Evolutionary conservation across 2,113 vertebrate genomes (phyloP), one percentile per base, ranked within the genome.

Genomic region (Numida meleagris): DNA sequence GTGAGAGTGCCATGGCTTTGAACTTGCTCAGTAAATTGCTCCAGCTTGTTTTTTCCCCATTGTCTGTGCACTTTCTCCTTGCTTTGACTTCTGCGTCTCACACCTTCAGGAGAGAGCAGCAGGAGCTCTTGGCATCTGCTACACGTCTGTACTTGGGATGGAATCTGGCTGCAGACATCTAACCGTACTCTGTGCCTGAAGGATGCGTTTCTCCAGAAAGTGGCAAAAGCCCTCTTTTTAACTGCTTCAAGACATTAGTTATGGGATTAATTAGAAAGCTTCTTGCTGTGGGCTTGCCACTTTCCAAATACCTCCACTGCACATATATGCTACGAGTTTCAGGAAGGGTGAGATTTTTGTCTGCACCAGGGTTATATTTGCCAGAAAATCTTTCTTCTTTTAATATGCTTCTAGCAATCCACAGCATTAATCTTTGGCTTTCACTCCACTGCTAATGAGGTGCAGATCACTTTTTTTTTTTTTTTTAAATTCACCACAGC

Each of bases 121-220:
- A 19, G 48, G 16, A 90, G 5, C 8, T 71, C 25, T 33, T 63
- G 48, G 21, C 33, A 27, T 59, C 48, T 76, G 8, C 34, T 62
- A 1, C 0, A 0, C 57, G 8, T 50, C 51, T 78, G 51, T 76
- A n/a, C 16, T 46, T 15, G 4, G 19, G 7, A 55, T 1, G 2
- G 61, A 71, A n/a, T 18, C 57, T 75, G 33, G 21, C 20, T 34
- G 46, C 45, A 81, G 70, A 19, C 18, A 50, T 13, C 25, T 80
- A 27, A 87, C 6, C 3, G 17, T 45, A 36, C 36, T 62, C 24
- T 72, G 38, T n/a, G 46, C 27, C 36, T 61, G 33, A 76, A 85
- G 14, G 16, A 27, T 61, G 4, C 16, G 2, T 10, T 2, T 53
- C 17, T 70, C 42, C 46, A 29, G 46, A 29, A 84, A 81, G 15